Conservation (phyloP, 2,888 invertebrate genomes). For the Lepidonotus clava region DNA sequence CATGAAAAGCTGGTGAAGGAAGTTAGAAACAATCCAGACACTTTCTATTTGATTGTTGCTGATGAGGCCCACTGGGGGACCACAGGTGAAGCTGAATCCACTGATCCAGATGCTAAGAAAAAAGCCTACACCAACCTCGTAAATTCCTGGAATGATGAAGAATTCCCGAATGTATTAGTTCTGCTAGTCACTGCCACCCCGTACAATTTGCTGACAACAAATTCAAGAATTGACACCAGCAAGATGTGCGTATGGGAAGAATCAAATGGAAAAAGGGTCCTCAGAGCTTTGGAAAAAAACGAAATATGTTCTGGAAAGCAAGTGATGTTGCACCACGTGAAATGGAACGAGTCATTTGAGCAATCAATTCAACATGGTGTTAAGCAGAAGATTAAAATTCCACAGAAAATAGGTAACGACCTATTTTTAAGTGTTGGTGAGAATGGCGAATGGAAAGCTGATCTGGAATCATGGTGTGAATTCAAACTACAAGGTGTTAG, state of each 20-base stretch:
- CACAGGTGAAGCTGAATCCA: neutral
- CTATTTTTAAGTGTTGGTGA: neutral
- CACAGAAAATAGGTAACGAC: neutral
- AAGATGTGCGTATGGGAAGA: no score
- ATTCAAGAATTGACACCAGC: slow-evolving; percentile 36
- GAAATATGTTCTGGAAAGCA: neutral
- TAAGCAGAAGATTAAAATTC: neutral
- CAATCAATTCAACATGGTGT: neutral
- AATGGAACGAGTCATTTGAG: neutral
- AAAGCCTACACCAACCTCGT: neutral
- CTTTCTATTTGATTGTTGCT: slow-evolving; percentile 25
- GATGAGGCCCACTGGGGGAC: slow-evolving; percentile 55
- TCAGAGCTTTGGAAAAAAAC: no score
- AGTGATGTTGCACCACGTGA: neutral
- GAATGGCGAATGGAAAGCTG: neutral
- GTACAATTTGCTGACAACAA: slow-evolving; percentile 54
- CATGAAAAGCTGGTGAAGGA: neutral
- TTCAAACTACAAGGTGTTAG: neutral
- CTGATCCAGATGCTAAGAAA: neutral
- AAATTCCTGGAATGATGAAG: slow-evolving; percentile 26
- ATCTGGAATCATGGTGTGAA: neutral
- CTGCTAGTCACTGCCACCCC: slow-evolving; percentile 53
- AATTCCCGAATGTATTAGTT: slow-evolving; percentile 46
- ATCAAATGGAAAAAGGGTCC: no score
- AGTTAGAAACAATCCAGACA: slow-evolving; percentile 7